phyloP scores from a whole-genome alignment of 1,140 invertebrate genomes.

The Theocolax elegans region DNA sequence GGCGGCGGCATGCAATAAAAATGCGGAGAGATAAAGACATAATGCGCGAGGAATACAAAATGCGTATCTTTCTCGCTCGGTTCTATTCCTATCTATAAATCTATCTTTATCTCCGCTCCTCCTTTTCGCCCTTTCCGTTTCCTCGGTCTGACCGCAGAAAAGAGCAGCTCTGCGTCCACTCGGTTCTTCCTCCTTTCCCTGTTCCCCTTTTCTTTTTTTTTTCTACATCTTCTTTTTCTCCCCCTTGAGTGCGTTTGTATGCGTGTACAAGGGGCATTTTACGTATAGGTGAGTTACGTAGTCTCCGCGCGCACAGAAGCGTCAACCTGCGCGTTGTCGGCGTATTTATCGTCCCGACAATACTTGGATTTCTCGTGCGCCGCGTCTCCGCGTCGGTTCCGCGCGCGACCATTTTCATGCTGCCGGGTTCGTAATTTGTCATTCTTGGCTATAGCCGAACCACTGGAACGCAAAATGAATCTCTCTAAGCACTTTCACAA shows the following conservation, averaged over 20 bases:
- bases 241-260: no score
- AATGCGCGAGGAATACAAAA: constrained; percentile 67
- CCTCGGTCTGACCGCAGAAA: background rate
- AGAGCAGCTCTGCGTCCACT: background rate
- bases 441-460: no score
- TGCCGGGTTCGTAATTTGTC: background rate
- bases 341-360: constrained; percentile 49
- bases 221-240: background rate
- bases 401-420: background rate
- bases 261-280: background rate
- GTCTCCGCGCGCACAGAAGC: constrained; percentile 48
- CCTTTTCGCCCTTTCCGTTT: constrained; percentile 4
- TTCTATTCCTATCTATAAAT: constrained; percentile 15
- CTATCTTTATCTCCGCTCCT: constrained; percentile 31
- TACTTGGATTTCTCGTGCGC: constrained; percentile 54
- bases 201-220: background rate
- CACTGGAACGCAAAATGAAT: no score
- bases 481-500: no score
- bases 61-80: constrained; percentile 46
- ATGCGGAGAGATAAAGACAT: constrained; percentile 66
- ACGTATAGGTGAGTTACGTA: constrained; percentile 2
- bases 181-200: background rate
- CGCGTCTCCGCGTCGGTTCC: no score
- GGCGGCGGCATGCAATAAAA: constrained; percentile 63
- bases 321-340: constrained; percentile 44